Conservation (phyloP, 2,797 vertebrate species). For the Catharus ustulatus region DNA sequence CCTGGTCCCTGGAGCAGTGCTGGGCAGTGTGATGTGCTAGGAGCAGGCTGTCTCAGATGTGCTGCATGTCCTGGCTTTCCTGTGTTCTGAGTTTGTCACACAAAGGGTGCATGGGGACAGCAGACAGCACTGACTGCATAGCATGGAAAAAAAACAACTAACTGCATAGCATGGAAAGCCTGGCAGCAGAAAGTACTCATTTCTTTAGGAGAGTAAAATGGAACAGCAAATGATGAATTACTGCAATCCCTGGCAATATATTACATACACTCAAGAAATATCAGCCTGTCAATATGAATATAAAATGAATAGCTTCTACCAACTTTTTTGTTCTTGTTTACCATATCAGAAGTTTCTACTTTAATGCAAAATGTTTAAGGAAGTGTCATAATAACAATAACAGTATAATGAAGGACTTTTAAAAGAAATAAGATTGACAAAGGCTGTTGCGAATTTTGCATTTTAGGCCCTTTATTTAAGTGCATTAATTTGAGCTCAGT, state of each 20-base stretch:
- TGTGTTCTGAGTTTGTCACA: rapidly evolving
- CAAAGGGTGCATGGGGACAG: background rate
- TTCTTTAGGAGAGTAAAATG: background rate
- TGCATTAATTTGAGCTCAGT: background rate
- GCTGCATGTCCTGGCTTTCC: background rate
- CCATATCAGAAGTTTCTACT: background rate
- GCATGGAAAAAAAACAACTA: background rate
- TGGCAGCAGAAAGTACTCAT: background rate
- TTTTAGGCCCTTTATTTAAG: background rate
- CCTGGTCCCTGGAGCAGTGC: background rate
- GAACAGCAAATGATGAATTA: constrained; percentile 1
- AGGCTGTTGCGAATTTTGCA: background rate
- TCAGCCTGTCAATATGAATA: background rate
- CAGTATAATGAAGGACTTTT: background rate
- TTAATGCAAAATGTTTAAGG: background rate
- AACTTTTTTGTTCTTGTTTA: background rate
- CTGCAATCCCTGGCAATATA: background rate
- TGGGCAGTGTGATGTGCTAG: background rate
- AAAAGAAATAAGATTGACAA: background rate
- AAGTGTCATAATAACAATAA: background rate
- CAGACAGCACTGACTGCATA: background rate
- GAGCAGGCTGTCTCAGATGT: background rate
- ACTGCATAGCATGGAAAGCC: background rate
- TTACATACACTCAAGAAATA: background rate
- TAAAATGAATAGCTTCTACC: background rate